phyloP scores from a whole-genome alignment of 35 echinoderm and acorn worm genomes.

The Apostichopus californicus region DNA sequence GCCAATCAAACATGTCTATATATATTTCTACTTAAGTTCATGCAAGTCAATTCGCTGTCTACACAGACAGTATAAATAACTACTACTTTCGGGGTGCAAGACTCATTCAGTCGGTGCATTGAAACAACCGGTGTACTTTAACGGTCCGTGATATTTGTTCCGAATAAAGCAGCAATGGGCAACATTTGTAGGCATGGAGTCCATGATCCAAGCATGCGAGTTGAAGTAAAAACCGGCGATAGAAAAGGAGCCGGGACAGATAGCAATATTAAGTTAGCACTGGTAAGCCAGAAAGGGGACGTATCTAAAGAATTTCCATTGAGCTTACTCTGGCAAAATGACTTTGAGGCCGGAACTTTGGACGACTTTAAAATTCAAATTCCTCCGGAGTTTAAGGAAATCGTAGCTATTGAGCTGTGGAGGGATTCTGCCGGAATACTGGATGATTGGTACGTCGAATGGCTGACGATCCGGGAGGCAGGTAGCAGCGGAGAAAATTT shows the following conservation, averaged over 20 bases:
- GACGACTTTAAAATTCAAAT: not conserved
- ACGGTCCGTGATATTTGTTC: no score
- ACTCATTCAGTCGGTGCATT: no score
- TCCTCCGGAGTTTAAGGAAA: not conserved
- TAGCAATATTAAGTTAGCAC: not conserved
- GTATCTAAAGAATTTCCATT: not conserved
- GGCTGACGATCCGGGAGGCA: not conserved
- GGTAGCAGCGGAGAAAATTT: not conserved
- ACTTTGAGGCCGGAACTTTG: conserved; percentile 3
- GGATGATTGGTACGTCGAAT: conserved; percentile 37
- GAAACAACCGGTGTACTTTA: no score
- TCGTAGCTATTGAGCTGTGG: not conserved
- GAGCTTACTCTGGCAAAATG: not conserved
- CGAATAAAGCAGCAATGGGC: not conserved
- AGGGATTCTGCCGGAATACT: not conserved
- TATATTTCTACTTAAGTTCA: no score
- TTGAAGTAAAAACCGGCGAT: conserved; percentile 25
- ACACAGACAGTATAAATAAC: no score
- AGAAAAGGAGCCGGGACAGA: not conserved
- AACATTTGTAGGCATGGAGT: not conserved
- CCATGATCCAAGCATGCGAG: not conserved
- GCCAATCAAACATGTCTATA: no score
- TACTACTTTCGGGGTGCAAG: no score
- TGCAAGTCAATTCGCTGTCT: no score
- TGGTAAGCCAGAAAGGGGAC: not conserved